A percentile compares a stretch with the other conserved stretches of the same genome.
These are phyloP conservation scores for Nesogale talazaci DNA, from an alignment of 2,113 vertebrate species.

Conservation along the genomic window DNA sequence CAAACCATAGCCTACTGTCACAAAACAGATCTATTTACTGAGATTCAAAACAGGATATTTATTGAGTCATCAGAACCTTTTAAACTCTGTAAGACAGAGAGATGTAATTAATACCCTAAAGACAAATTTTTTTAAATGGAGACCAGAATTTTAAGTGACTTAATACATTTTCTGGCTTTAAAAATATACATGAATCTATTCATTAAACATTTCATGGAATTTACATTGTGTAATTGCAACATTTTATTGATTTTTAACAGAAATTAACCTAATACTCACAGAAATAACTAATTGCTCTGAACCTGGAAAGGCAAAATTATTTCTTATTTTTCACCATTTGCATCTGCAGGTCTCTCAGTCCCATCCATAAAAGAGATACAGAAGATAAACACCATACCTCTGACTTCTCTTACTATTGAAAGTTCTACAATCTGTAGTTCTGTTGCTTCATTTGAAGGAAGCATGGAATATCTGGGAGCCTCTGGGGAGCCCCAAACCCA, in stretches of 20 bases:
- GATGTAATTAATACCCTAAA: neutral
- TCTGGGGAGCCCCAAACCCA: rapidly evolving
- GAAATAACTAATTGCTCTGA: neutral
- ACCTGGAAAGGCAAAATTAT: neutral
- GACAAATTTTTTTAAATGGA: neutral
- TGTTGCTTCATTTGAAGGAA: neutral
- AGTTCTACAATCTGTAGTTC: neutral
- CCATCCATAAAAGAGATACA: neutral
- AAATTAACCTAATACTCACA: slow-evolving; percentile 11
- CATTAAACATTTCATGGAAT: neutral
- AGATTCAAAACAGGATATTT: neutral
- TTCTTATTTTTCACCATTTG: neutral
- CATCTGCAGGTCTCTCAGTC: neutral
- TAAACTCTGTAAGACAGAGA: neutral
- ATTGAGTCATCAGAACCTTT: too few species aligned
- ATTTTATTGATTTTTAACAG: slow-evolving; percentile 4
- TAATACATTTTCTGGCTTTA: slow-evolving; percentile 13
- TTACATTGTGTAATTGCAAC: neutral
- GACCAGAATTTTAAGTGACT: slow-evolving; percentile 5
- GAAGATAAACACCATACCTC: neutral
- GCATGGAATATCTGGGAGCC: too few species aligned
- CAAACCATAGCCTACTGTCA: neutral
- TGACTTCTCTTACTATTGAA: neutral
- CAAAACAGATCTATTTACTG: neutral
- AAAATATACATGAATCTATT: slow-evolving; percentile 8